phyloP scores from a whole-genome alignment of 2,797 vertebrate genomes.

The Clarias laeviceps region DNA sequence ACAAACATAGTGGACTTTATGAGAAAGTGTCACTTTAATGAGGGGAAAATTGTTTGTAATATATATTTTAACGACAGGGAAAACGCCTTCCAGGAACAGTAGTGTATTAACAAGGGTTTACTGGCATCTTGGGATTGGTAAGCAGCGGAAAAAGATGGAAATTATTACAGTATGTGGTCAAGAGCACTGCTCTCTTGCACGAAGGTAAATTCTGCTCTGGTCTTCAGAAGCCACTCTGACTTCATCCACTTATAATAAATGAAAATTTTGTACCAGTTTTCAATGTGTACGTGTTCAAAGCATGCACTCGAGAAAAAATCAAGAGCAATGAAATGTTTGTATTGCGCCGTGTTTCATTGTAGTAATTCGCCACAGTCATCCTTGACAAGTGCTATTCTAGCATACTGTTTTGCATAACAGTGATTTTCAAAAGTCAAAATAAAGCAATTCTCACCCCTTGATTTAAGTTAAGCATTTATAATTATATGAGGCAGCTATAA shows the following conservation, averaged over 20 bases:
- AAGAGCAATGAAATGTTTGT: not conserved
- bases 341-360: not conserved
- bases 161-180: not conserved
- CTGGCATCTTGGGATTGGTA: conserved; percentile 12
- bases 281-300: not conserved
- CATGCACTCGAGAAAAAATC: not conserved
- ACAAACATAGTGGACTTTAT: not conserved
- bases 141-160: conserved; percentile 10
- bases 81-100: not conserved
- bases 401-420: not conserved
- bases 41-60: not conserved
- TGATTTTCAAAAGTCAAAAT: not conserved
- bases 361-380: not conserved
- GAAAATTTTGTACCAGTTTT: not conserved
- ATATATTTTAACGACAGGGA: not conserved
- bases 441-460: not conserved
- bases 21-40: not conserved
- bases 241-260: conserved; percentile 16
- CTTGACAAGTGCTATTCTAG: not conserved
- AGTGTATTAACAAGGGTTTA: conserved; percentile 4
- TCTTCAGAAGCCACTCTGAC: not conserved
- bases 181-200: not conserved
- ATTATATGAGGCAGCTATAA: not conserved
- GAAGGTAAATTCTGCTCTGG: conserved; percentile 7
- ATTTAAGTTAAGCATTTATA: not conserved